Base-by-base conservation (phyloP, 2,113 vertebrate genomes). In the Dicerorhinus sumatrensis region DNA sequence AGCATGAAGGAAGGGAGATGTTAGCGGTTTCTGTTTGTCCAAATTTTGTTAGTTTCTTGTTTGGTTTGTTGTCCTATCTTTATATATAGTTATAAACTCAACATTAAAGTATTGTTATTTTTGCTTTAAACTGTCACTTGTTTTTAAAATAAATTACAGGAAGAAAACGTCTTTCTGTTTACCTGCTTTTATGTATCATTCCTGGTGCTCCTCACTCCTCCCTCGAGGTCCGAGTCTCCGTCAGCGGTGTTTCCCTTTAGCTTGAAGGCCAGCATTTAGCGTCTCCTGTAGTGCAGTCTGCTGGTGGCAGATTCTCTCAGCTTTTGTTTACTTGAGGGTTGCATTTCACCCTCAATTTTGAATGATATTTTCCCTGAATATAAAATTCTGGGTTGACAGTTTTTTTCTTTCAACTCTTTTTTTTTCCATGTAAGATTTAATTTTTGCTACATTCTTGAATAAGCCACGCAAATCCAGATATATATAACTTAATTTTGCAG, bases 151-250 rank as follows among this genome's bases (percentile, higher is more conserved):
- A 20, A 36, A 21, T 56, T 11, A 25, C 12, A 51, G 63, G 58
- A 39, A 36, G 60, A 33, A 6, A 18, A 2, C 1, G 10, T 48
- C 12, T 20, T 27, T 23, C 10, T 13, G 0, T 7, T 75, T 42
- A 0, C 11, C 21, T 42, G 0, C 39, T 18, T 42, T 42, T 20
- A 2, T 4, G 3, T 31, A 5, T n/a, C 6, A 0, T 27, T 31
- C n/a, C 60, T 11, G 36, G 51, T 5, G 25, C 4, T 11, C 0
- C 1, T 16, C 0, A 0, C 8, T 2, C 51, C 16, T 62, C 23
- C 18, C n/a, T 1, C 0, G 1, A 25, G 65, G 12, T 21, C 65
- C 25, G 1, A 1, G 3, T 36, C 12, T 31, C 46, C 13, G 5
- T 4, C n/a, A 1, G 29, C 29, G 3, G 36, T 33, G 0, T 4